These are phyloP conservation scores for Cryptomyrus ogoouensis DNA, from an alignment of 2,113 vertebrate species.

Conservation along the genomic window DNA sequence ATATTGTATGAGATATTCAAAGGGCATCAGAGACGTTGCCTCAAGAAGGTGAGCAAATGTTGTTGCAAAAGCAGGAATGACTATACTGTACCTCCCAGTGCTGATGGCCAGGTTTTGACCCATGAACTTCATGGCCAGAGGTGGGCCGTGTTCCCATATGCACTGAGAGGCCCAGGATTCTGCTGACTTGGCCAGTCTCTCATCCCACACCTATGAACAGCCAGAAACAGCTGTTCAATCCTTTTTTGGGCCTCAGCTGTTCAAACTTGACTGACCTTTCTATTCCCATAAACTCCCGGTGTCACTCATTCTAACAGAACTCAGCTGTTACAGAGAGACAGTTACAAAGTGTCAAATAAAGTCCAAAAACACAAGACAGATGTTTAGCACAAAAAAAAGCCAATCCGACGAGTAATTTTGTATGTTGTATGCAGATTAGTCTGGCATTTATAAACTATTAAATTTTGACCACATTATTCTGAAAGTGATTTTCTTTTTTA, in stretches of 20 bases:
- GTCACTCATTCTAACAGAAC: neutral
- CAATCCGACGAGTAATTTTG: neutral
- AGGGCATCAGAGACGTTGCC: neutral
- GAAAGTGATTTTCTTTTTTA: neutral
- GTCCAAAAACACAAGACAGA: neutral
- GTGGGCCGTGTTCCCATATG: conserved; percentile 78
- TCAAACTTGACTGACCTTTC: conserved; percentile 5
- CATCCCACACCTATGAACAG: conserved; percentile 72
- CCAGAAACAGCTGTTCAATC: neutral
- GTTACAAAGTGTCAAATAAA: neutral
- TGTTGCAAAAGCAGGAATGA: neutral
- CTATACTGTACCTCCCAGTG: conserved; percentile 68
- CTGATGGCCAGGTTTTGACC: conserved; percentile 85
- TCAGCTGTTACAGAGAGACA: conserved; percentile 6
- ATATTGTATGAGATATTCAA: neutral
- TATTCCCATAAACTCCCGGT: neutral
- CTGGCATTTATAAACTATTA: neutral
- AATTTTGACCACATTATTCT: neutral
- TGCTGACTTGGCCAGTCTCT: conserved; percentile 69
- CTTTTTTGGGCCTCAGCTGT: conserved; percentile 7
- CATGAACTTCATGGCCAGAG: conserved; percentile 66
- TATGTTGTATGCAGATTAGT: neutral
- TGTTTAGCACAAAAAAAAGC: neutral
- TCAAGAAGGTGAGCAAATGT: neutral
- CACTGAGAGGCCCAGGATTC: conserved; percentile 75